These are phyloP conservation scores for Syngnathus typhle DNA, from an alignment of 2,113 vertebrate species.

Conservation along the genomic window DNA sequence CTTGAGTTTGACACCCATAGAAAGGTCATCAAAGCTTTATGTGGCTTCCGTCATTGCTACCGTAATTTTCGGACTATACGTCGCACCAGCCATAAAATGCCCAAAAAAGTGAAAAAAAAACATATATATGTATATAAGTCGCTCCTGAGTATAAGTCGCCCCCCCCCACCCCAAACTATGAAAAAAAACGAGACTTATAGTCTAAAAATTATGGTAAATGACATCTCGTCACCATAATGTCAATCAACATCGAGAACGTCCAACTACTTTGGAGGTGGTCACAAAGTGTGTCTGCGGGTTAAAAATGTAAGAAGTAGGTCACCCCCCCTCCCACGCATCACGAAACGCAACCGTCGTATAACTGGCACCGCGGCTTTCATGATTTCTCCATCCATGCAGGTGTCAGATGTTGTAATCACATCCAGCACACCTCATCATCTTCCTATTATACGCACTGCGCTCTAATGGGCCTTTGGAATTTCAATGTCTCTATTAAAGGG, in stretches of 20 bases:
- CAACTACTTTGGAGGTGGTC: neutral
- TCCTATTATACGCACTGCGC: neutral
- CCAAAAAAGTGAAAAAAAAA: too few species aligned
- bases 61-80: too few species aligned
- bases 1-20: neutral
- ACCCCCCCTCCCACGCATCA: neutral
- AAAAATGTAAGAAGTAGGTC: neutral
- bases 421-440: conserved; percentile 6
- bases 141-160: too few species aligned
- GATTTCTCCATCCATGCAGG: neutral
- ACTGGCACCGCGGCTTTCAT: neutral
- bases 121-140: too few species aligned
- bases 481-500: neutral
- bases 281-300: neutral
- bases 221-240: too few species aligned
- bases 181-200: too few species aligned
- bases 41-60: too few species aligned
- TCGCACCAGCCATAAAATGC: too few species aligned
- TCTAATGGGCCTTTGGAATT: conserved; percentile 3
- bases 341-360: neutral
- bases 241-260: too few species aligned
- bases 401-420: conserved; percentile 8
- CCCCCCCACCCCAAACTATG: too few species aligned
- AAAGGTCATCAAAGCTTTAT: neutral
- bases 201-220: too few species aligned